Evolutionary conservation across 2,888 invertebrate species (phyloP), one percentile per base, ranked within the genome.

Genomic region (Lasioglossum calceatum): DNA sequence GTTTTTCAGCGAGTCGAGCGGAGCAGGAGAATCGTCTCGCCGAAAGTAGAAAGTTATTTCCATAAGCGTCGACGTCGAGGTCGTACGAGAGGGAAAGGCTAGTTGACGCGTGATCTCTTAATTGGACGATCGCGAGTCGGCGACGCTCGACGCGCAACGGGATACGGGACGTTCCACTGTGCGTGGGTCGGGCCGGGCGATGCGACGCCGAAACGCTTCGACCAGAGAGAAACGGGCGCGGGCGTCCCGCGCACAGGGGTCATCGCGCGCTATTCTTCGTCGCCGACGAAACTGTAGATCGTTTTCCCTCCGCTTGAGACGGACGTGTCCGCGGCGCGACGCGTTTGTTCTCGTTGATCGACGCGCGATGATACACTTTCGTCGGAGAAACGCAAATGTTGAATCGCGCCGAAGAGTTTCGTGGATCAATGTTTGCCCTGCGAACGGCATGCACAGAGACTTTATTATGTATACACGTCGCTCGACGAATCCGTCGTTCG

Each of bases 291-390:
- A n/a, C n/a, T 0, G 50, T 19, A 8, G 58, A 32, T 64, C 32
- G 64, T 32, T 32, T 7, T 64, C 32, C 4, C 64, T 32, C 16
- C 27, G 12, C 2, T 54, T 3, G n/a, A 0, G 64, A 5, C 64
- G 2, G 7, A 32, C 16, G 27, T 23, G 27, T 3, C 27, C 27
- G 27, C 27, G 27, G 27, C 27, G 27, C 27, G 27, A 27, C 27
- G 27, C 27, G 27, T 85, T 86, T 87, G 84, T 86, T 84, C 89
- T 80, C 67, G 84, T 78, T 86, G 89, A 91, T 91, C 87, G 89
- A 91, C 84, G 81, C 86, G 85, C 79, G 85, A 87, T 87, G 84
- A 88, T 91, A 84, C 87, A 84, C 87, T 88, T 88, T 88, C 91
- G 82, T 87, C 83, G 81, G n/a, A 27, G 74, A 44, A 81, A 74